phyloP scores from a whole-genome alignment of 2,113 vertebrate species.

The Nestor notabilis region DNA sequence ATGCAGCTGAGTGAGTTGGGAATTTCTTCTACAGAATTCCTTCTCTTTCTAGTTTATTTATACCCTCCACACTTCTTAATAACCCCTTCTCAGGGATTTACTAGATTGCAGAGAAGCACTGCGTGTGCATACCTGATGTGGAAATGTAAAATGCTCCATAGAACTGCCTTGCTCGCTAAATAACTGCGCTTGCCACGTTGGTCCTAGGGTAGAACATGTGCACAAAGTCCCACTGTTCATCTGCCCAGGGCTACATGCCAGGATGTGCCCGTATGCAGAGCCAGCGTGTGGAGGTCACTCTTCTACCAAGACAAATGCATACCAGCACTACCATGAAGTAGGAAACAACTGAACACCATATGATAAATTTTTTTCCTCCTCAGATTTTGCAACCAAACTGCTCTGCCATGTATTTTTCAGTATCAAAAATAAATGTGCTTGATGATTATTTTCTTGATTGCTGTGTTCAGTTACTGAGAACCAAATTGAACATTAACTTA shows the following conservation, averaged over 20 bases:
- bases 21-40: background rate
- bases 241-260: background rate
- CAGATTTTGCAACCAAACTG: background rate
- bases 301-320: background rate
- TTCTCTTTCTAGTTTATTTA: background rate
- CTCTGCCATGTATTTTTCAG: background rate
- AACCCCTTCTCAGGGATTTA: background rate
- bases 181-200: rapidly evolving
- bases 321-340: background rate
- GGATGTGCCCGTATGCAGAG: rapidly evolving
- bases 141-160: background rate
- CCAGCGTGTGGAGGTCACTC: background rate
- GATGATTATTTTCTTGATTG: background rate
- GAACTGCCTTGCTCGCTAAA: rapidly evolving
- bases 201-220: background rate
- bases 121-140: background rate
- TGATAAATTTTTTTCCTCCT: background rate
- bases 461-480: background rate
- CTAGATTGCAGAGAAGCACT: background rate
- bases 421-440: background rate
- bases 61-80: background rate
- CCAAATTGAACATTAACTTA: background rate
- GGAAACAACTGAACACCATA: background rate
- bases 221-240: background rate
- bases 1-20: background rate